These are phyloP conservation scores for Choloepus didactylus DNA, from an alignment of 2,797 vertebrate genomes.

Conservation along the genomic window DNA sequence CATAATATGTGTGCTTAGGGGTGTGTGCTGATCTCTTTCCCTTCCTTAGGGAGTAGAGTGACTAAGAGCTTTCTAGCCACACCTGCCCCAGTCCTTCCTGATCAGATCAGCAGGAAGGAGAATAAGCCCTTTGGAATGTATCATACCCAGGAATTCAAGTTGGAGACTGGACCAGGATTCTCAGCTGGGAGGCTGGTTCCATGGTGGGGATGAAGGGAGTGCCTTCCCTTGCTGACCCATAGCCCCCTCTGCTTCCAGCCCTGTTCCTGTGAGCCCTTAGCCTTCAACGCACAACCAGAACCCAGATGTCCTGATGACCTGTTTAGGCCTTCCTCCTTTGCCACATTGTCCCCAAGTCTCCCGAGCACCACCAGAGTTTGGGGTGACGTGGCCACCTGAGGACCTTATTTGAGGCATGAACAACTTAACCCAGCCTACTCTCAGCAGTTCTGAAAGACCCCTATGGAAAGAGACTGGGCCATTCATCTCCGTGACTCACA, in stretches of 20 bases:
- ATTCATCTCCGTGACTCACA: accelerated
- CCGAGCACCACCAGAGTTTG: neutral
- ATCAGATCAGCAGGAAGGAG: neutral
- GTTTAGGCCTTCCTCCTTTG: neutral
- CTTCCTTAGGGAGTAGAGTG: neutral
- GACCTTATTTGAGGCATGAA: neutral
- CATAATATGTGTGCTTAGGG: neutral
- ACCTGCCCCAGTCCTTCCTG: neutral
- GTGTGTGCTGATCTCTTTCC: neutral
- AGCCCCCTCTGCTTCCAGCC: neutral
- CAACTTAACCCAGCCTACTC: too few species aligned
- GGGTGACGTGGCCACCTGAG: neutral
- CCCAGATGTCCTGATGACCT: neutral
- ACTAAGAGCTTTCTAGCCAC: neutral
- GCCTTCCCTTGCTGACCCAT: neutral
- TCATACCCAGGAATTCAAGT: neutral
- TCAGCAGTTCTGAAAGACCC: neutral
- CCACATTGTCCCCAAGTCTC: neutral
- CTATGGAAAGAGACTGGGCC: neutral
- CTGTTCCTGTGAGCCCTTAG: neutral
- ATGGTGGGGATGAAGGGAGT: too few species aligned
- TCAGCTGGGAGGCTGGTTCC: neutral
- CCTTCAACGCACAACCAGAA: neutral
- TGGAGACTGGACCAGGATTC: neutral
- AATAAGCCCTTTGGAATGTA: neutral